Evolutionary conservation across 2,113 vertebrate genomes (phyloP), one percentile per base, ranked within the genome.

Genomic region (Catagonus wagneri): DNA sequence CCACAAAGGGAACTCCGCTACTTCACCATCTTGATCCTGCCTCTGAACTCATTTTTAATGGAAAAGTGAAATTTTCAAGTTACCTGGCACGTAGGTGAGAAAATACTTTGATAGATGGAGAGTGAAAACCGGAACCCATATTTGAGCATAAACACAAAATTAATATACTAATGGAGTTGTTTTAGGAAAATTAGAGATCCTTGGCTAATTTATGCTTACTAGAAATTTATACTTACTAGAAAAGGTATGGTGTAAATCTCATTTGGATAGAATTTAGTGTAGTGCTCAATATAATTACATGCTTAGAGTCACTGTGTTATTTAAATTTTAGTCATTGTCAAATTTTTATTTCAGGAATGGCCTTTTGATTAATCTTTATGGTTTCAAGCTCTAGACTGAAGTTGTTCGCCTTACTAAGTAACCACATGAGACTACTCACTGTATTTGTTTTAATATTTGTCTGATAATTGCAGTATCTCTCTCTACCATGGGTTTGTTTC

Each of bases 41-140:
- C 11, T 78, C 32, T 56, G 75, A 56, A 34, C 19, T 34, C 52
- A 65, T 74, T 56, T 87, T 68, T 88, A 94, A 79, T 63, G 36
- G 23, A 83, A 90, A 79, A 69, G 7, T 76, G 54, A 94, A 25
- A 90, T 44, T 94, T 96, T 95, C 54, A 78, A 66, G 58, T 90
- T 23, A 5, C 76, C 34, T 86, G 20, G 36, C 34, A 66, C 11
- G 39, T 68, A 39, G 52, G 4, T 29, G 23, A 84, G 68, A 60
- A n/a, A 17, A 69, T 15, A 52, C 19, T 69, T 88, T 80, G 8
- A 44, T 34, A 63, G 29, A 15, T 83, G 10, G 11, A 58, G 32
- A 88, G 94, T 56, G 11, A 93, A 84, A 80, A 29, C 2, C 3
- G 75, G 23, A 85, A 32, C 2, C 22, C 15, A 15, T 65, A 74